Base-by-base conservation (phyloP, 2,888 invertebrate genomes). In the Onchidella celtica region DNA sequence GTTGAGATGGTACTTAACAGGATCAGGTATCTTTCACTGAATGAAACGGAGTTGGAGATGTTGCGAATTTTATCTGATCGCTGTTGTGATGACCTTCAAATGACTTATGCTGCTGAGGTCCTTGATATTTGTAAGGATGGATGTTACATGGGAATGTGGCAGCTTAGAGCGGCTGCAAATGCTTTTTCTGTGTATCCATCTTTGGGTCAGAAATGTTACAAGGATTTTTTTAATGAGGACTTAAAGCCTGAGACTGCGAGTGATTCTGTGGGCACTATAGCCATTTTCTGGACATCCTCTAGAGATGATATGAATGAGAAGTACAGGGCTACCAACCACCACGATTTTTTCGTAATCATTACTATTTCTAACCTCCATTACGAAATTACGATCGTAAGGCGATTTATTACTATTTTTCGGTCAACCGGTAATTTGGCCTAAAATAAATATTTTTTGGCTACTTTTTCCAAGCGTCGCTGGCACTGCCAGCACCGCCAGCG, bases 71-170 rank as follows among this genome's bases (percentile, higher is more conserved):
- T 61, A 6, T 61, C 61, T 14, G 61, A 61, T 61, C 61, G n/a
- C 27, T 61, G n/a, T 61, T 61, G 14, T 61, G 61, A 61, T 6
- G n/a, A 6, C n/a, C 4, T 61, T 61, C 14, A 24, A 14, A 6
- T n/a, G 4, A 61, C 61, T 14, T 61, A 61, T 27, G n/a, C 4
- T 14, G 21, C 61, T 61, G 61, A 61, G 27, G 61, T 61, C n/a
- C 61, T 61, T 61, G 61, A 61, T n/a, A 61, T 61, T 14, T 61
- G 61, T 61, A 9, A n/a, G 6, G 14, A 14, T 21, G 61, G 61
- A 61, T 24, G 14, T 24, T 61, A 61, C 61, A 61, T 61, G 61
- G 61, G 61, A 24, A 61, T 61, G 61, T 61, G 61, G 61, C 61
- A 61, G n/a, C 4, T 61, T 4, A 61, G n/a, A 61, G 61, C 61